Evolutionary conservation across 2,113 vertebrate species (phyloP), one percentile per base, ranked within the genome.

Genomic region (Labrus mixtus): DNA sequence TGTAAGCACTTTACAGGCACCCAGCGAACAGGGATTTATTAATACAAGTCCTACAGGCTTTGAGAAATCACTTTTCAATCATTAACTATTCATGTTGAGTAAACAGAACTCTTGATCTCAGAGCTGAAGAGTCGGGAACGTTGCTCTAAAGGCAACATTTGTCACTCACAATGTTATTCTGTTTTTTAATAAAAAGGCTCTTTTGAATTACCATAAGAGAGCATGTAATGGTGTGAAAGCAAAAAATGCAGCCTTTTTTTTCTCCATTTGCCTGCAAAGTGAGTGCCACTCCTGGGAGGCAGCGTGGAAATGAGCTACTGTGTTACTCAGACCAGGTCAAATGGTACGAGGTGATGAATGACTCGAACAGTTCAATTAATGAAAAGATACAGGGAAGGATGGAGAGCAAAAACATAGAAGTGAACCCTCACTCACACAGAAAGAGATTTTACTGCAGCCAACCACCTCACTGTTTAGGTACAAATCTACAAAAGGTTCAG

Each of bases 261-360:
- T 6, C 11, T 73, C 64, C 43, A 43, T 79, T 89, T 68, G 58
- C 50, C 57, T 55, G 60, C 71, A 80, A 69, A 81, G 19, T n/a
- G 48, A 51, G 65, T 66, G 65, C 45, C 19, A 81, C 46, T 64
- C 57, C 22, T 55, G 77, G 53, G 71, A 79, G 72, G 57, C 10
- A 20, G 53, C 60, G 60, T 62, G 72, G 60, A 79, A 86, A 86
- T 71, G 64, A 86, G 73, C 67, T 3, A 51, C 55, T 67, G 62
- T 48, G 54, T 80, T 76, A 55, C 39, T 79, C 10, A 0, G 78
- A 50, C 46, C 68, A 74, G 81, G 84, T 90, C 81, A 89, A 60
- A 89, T 63, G 78, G 70, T 83, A 81, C 60, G 63, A 78, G 50
- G 39, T 79, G 79, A 87, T 84, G 74, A 84, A 92, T 79, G 77